A percentile compares a stretch with the other conserved stretches of the same genome.
phyloP scores from a whole-genome alignment of 2,113 vertebrate species.

The Ceyx cyanopectus region DNA sequence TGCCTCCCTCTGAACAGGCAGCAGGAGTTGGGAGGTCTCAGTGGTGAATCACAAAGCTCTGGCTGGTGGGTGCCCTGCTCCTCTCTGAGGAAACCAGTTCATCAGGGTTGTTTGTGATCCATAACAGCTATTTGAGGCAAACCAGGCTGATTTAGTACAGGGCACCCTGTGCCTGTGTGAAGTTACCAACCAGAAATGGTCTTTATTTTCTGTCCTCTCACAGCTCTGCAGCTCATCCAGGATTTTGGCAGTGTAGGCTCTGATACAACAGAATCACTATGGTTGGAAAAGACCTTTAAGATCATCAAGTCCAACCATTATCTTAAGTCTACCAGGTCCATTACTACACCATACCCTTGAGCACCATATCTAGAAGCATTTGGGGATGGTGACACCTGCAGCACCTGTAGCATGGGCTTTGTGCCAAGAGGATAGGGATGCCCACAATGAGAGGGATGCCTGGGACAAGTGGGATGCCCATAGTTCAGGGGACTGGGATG shows the following conservation, averaged over 20 bases:
- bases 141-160: not conserved
- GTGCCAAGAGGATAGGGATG: not conserved
- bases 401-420: rapidly evolving
- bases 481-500: not conserved
- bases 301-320: no score
- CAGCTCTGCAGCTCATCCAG: not conserved
- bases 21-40: not conserved
- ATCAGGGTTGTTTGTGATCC: not conserved
- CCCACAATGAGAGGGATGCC: not conserved
- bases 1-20: not conserved
- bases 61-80: not conserved
- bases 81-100: not conserved
- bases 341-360: no score
- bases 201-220: not conserved
- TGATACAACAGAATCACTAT: not conserved
- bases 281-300: no score
- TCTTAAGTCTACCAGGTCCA: no score
- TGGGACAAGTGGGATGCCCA: not conserved
- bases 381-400: rapidly evolving
- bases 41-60: not conserved
- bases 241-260: not conserved
- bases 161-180: rapidly evolving
- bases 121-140: not conserved
- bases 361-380: no score
- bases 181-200: not conserved